Conservation (phyloP, 92 coral and sea anemone species). For the Phenganax stokvisi region DNA sequence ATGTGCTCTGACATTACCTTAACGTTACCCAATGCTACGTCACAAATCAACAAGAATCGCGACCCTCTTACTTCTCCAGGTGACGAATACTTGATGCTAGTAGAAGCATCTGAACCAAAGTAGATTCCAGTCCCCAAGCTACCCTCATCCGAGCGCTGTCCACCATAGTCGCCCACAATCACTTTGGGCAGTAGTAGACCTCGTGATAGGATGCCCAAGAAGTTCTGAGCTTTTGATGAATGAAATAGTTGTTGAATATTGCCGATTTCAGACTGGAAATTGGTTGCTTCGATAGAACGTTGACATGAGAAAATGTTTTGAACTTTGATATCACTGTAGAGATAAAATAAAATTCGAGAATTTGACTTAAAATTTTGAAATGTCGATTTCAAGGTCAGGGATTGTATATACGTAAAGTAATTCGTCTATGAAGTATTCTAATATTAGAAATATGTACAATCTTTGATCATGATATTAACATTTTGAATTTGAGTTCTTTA, state of each 20-base stretch:
- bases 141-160: conserved; percentile 85
- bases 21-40: conserved; percentile 80
- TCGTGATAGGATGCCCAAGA: conserved; percentile 41
- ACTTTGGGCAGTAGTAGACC: conserved; percentile 87
- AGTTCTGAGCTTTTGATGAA: conserved; percentile 63
- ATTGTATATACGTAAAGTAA: no score
- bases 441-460: no score
- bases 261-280: conserved; percentile 58
- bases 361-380: background rate
- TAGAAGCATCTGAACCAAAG: conserved; percentile 74
- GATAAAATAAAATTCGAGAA: conserved; percentile 31
- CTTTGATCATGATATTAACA: no score
- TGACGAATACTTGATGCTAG: conserved; percentile 81
- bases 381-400: background rate
- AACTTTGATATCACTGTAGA: conserved; percentile 45
- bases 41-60: conserved; percentile 71
- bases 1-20: conserved; percentile 49
- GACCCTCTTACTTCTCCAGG: conserved; percentile 71
- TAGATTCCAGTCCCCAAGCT: conserved; percentile 88
- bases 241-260: conserved; percentile 73
- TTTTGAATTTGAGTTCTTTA: no score
- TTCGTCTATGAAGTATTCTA: no score
- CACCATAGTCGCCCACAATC: conserved; percentile 90
- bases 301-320: conserved; percentile 69
- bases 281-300: conserved; percentile 78